phyloP scores from a whole-genome alignment of 1,140 invertebrate species.

The Nasonia vitripennis region DNA sequence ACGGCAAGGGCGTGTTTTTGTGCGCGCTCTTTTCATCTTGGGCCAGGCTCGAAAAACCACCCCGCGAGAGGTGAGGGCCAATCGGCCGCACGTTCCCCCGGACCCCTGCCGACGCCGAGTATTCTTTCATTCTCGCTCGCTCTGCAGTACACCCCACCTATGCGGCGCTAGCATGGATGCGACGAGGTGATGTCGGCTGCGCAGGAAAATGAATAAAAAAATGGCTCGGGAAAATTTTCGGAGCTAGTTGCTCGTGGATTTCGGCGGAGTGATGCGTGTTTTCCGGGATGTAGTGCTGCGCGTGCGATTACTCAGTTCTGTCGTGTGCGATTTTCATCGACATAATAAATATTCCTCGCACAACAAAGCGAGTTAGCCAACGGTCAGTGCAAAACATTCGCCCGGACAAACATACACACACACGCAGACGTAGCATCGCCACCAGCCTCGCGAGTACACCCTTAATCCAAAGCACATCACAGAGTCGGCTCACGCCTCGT shows the following conservation, averaged over 20 bases:
- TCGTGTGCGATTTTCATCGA: no score
- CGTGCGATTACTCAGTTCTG: no score
- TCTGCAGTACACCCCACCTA: neutral
- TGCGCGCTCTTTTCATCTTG: slow-evolving; percentile 32
- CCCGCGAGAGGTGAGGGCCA: slow-evolving; percentile 46
- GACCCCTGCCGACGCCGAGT: neutral
- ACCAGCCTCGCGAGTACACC: neutral
- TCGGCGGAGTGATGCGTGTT: no score
- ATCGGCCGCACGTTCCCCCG: slow-evolving; percentile 33
- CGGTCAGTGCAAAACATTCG: no score
- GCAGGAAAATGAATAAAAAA: neutral
- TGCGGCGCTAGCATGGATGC: slow-evolving; percentile 14
- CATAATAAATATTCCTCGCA: no score
- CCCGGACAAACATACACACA: no score
- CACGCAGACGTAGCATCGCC: no score
- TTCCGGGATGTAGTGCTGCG: no score
- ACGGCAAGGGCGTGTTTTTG: slow-evolving; percentile 44
- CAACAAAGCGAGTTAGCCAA: no score
- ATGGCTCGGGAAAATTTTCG: neutral
- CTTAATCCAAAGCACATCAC: neutral
- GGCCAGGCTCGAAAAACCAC: slow-evolving; percentile 46
- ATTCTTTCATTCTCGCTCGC: neutral
- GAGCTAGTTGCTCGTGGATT: no score
- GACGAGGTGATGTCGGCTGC: neutral
- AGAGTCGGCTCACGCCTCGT: neutral